Base-by-base conservation (phyloP, 2,113 vertebrate species). In the Pomatostomus ruficeps region DNA sequence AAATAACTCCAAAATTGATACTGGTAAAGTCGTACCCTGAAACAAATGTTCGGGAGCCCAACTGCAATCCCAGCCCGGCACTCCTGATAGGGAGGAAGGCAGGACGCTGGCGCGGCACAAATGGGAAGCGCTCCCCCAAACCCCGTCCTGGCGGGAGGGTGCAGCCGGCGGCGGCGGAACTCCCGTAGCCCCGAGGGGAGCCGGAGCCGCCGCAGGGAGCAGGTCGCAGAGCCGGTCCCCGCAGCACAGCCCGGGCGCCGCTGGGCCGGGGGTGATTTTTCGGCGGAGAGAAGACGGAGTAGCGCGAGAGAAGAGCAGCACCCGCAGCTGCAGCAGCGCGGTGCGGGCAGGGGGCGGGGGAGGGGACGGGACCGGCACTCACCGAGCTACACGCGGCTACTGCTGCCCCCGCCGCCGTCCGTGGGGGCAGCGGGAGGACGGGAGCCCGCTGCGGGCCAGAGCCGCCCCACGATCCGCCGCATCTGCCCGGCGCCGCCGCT, bases 401-500 rank as follows among this genome's bases (percentile, higher is more conserved):
- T 46, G 73, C 73, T 87, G 88, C 88, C 92, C 93, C 91, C 89
- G 80, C 89, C 76, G 85, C 90, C 61, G 87, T 77, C 94, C 94
- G 93, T 88, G 54, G 70, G 79, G 91, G n/a, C 91, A 83, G 88
- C 83, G 83, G 91, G 87, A 83, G 57, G 73, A 83, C 82, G 51
- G 77, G 91, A 95, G 87, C 93, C 94, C 94, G 73, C 91, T 61
- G 83, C 73, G 93, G 91, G 87, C 82, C 28, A 79, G 51, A 83
- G 77, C 61, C 73, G 61, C 77, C 91, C 62, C 35, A 15, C 7
- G 48, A 80, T 91, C 88, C 68, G 73, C 84, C 67, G 91, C 93
- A 90, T 90, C 87, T 87, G 90, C 86, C 80, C n/a, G 57, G 77
- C 36, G 84, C 46, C 40, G 78, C 92, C 46, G 92, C 92, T 40